Evolutionary conservation across 2,113 vertebrate genomes (phyloP).

Genomic region (Hemibates koningsi): DNA sequence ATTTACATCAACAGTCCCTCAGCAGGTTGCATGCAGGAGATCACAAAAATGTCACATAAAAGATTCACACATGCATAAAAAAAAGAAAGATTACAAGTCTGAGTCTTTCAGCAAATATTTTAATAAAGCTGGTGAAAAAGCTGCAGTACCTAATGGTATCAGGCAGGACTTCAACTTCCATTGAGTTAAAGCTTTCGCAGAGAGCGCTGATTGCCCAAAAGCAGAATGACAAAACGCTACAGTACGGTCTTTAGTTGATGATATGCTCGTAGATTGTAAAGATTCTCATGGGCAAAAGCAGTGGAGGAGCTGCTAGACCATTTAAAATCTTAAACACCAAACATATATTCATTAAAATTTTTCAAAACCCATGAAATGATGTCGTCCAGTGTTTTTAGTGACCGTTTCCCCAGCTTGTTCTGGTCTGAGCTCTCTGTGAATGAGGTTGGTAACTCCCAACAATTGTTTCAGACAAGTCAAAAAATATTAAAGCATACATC

Average conservation of each 20-base stretch:
- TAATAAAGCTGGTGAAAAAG: neutral
- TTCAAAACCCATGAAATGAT: neutral
- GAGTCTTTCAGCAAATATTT: neutral
- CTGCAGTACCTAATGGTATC: neutral
- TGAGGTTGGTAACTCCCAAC: neutral
- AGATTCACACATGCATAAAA: neutral
- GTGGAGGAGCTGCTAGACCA: neutral
- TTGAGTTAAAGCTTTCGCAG: neutral
- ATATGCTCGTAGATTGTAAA: neutral
- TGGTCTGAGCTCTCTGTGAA: neutral
- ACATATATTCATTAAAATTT: rapidly evolving
- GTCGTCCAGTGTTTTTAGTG: neutral
- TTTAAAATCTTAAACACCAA: neutral
- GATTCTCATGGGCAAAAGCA: rapidly evolving
- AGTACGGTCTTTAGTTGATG: neutral
- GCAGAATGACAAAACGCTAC: neutral
- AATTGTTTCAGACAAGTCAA: neutral
- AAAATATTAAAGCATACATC: neutral
- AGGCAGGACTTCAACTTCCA: neutral
- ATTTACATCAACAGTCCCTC: neutral
- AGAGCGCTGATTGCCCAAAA: neutral
- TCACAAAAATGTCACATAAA: neutral
- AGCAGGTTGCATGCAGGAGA: neutral
- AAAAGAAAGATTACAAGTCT: neutral
- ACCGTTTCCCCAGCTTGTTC: neutral